Conservation (phyloP, 1,140 invertebrate species). For the Artemia franciscana region DNA sequence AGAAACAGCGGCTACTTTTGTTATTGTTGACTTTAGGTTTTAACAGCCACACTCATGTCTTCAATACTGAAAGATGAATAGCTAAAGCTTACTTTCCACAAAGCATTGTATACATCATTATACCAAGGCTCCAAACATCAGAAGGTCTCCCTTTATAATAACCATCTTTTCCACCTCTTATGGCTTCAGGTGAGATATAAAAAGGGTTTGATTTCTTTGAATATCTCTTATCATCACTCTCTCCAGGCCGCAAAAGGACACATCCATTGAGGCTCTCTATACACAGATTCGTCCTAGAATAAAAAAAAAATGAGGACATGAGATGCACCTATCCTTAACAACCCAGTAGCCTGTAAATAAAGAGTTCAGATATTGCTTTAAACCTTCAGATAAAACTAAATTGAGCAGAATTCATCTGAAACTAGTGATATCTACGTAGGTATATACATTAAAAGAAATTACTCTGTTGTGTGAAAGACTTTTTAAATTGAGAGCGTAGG, state of each 20-base stretch:
- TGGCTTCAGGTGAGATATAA: constrained; percentile 68
- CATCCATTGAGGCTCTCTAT: constrained; percentile 83
- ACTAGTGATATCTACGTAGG: too few species aligned
- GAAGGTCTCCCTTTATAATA: constrained; percentile 70
- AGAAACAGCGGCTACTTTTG: too few species aligned
- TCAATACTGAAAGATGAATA: not conserved
- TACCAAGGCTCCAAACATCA: constrained; percentile 88
- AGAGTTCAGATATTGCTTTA: too few species aligned
- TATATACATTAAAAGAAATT: too few species aligned
- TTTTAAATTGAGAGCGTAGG: too few species aligned
- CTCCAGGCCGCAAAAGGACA: constrained; percentile 37
- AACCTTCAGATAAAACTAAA: too few species aligned
- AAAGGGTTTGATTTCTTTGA: constrained; percentile 92
- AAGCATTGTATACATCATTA: constrained; percentile 89
- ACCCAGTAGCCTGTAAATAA: too few species aligned
- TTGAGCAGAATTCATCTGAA: too few species aligned
- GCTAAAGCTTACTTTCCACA: constrained; percentile 55
- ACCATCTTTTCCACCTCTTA: constrained; percentile 23
- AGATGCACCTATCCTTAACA: too few species aligned
- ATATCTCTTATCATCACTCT: constrained; percentile 51
- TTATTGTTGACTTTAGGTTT: too few species aligned
- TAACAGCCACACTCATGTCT: too few species aligned
- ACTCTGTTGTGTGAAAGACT: too few species aligned
- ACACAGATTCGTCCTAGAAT: constrained; percentile 65
- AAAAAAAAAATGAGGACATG: constrained; percentile 20